Conservation (phyloP, 2,888 invertebrate species). For the Blastobasis adustella region DNA sequence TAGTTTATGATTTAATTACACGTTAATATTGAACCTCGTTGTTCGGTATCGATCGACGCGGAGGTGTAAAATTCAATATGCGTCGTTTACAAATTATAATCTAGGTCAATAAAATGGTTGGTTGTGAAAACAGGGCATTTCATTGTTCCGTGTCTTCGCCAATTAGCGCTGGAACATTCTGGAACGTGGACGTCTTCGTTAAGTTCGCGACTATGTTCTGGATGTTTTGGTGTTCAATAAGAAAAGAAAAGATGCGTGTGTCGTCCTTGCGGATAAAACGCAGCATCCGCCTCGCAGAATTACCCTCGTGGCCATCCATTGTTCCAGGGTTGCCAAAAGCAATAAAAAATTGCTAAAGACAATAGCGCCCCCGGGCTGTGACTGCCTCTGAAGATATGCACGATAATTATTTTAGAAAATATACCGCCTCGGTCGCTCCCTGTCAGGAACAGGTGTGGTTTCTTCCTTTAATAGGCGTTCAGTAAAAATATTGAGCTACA, state of each 20-base stretch:
- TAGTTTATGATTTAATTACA: conserved; percentile 69
- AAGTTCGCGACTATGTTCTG: neutral
- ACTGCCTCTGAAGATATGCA: conserved; percentile 63
- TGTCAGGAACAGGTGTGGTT: conserved; percentile 58
- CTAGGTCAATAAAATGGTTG: conserved; percentile 37
- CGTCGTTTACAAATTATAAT: conserved; percentile 24
- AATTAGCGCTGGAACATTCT: conserved; percentile 7
- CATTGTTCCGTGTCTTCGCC: conserved; percentile 8
- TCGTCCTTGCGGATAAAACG: conserved; percentile 38
- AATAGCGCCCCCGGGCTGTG: conserved; percentile 66
- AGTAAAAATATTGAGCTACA: neutral
- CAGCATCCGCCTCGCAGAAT: conserved; percentile 47
- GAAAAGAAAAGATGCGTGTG: conserved; percentile 28
- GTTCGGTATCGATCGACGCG: conserved; percentile 42
- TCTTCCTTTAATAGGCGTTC: conserved; percentile 23
- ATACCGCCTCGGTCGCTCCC: conserved; percentile 61
- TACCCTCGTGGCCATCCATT: conserved; percentile 62
- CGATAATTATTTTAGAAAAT: conserved; percentile 68
- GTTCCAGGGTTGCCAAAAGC: conserved; percentile 64
- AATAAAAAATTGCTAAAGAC: conserved; percentile 70
- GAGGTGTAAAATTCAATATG: conserved; percentile 48
- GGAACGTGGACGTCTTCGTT: conserved; percentile 8
- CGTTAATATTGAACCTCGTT: conserved; percentile 42
- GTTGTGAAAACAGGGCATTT: conserved; percentile 14
- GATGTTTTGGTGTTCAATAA: conserved; percentile 19